These are phyloP conservation scores for Phocides pigmalion DNA, from an alignment of 1,140 invertebrate genomes.

Conservation along the genomic window DNA sequence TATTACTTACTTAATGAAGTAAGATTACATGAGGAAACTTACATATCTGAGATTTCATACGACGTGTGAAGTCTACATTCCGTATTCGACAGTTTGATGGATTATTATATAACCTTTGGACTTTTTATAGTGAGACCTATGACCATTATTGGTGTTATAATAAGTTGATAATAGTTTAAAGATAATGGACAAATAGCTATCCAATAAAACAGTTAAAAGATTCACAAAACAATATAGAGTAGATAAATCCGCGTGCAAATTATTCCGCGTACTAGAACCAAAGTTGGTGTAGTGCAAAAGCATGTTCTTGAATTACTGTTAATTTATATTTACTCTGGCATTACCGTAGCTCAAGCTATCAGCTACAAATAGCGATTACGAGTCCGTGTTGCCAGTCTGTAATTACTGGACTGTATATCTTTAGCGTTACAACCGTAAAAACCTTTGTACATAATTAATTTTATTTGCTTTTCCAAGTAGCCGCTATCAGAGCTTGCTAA, in stretches of 20 bases:
- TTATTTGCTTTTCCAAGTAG: constrained; percentile 30
- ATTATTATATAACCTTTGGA: too few species aligned
- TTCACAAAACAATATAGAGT: background rate
- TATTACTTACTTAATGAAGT: too few species aligned
- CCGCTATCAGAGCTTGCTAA: constrained; percentile 20
- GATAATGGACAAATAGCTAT: too few species aligned
- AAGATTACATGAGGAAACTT: too few species aligned
- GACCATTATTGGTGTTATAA: too few species aligned
- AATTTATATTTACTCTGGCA: constrained; percentile 13
- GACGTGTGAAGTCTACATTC: too few species aligned
- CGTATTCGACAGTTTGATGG: too few species aligned
- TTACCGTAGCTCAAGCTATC: constrained; percentile 48
- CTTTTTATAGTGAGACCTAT: too few species aligned
- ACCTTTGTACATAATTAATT: constrained; percentile 29
- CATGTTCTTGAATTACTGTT: constrained; percentile 9
- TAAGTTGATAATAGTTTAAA: too few species aligned
- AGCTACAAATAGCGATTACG: constrained; percentile 63
- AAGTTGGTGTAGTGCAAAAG: background rate
- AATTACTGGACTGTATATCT: constrained; percentile 52
- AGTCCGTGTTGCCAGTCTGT: constrained; percentile 56
- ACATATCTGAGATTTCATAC: too few species aligned
- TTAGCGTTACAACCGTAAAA: constrained; percentile 30
- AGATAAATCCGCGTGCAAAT: background rate
- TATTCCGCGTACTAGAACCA: background rate
- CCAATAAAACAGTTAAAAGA: background rate